Evolutionary conservation across 2,797 vertebrate species (phyloP).

Genomic region (Champsocephalus gunnari): DNA sequence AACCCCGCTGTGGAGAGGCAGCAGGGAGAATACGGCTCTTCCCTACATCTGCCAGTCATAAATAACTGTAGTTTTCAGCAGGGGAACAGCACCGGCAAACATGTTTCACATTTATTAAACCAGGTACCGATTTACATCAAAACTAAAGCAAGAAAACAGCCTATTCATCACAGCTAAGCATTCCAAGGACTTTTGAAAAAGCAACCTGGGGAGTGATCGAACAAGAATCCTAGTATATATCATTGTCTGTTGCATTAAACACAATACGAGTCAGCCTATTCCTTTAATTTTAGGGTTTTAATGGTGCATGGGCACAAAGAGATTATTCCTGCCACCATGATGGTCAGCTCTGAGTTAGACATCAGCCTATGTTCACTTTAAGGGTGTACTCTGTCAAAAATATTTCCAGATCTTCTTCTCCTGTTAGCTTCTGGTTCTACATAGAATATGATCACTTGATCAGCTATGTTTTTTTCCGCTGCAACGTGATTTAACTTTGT

Average conservation of each 20-base stretch:
- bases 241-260: background rate
- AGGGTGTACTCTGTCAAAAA: background rate
- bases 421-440: background rate
- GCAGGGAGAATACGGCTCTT: constrained; percentile 11
- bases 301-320: background rate
- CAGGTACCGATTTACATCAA: constrained; percentile 22
- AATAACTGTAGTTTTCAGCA: constrained; percentile 24
- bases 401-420: background rate
- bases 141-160: constrained; percentile 21
- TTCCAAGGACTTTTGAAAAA: constrained; percentile 22
- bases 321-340: background rate
- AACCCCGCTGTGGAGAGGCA: background rate
- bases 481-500: background rate
- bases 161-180: constrained; percentile 30
- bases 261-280: background rate
- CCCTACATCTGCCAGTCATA: constrained; percentile 2
- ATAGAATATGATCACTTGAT: background rate
- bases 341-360: background rate
- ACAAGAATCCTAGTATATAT: background rate
- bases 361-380: background rate
- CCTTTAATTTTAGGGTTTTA: background rate
- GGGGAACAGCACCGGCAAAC: constrained; percentile 11
- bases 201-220: constrained; percentile 17
- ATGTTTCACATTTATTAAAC: constrained; percentile 28
- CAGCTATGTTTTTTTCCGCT: background rate